Percentiles rank a stretch among this genome's conserved stretches.
Evolutionary conservation across 35 echinoderm and acorn worm species (phyloP).

Genomic region (Lytechinus variegatus): DNA sequence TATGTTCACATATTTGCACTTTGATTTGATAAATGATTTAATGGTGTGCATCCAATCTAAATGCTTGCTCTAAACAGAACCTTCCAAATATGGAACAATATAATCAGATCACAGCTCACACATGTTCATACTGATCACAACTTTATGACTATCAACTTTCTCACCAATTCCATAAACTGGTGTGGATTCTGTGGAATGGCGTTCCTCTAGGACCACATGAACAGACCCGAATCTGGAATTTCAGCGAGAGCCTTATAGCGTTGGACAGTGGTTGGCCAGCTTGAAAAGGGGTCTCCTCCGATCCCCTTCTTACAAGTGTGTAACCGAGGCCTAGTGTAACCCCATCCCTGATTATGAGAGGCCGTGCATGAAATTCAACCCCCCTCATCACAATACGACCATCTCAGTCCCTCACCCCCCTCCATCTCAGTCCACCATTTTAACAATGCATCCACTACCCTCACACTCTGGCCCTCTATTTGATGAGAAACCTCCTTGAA

Average conservation of each 20-base stretch:
- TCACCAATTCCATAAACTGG: background rate
- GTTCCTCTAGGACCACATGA: background rate
- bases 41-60: background rate
- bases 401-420: background rate
- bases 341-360: background rate
- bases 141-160: too few relatives aligned
- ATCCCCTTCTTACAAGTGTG: background rate
- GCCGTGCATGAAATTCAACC: conserved; percentile 8
- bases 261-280: background rate
- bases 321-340: background rate
- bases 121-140: background rate
- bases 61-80: background rate
- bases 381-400: background rate
- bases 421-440: background rate
- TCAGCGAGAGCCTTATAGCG: background rate
- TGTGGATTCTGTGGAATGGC: background rate
- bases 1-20: background rate
- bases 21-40: background rate
- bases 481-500: conserved; percentile 29
- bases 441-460: background rate
- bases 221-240: background rate
- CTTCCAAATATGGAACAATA: background rate
- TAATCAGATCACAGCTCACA: background rate
- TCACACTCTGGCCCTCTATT: background rate
- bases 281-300: background rate